Base-by-base conservation (phyloP, 2,888 invertebrate species). In the Eupithecia exiguata region DNA sequence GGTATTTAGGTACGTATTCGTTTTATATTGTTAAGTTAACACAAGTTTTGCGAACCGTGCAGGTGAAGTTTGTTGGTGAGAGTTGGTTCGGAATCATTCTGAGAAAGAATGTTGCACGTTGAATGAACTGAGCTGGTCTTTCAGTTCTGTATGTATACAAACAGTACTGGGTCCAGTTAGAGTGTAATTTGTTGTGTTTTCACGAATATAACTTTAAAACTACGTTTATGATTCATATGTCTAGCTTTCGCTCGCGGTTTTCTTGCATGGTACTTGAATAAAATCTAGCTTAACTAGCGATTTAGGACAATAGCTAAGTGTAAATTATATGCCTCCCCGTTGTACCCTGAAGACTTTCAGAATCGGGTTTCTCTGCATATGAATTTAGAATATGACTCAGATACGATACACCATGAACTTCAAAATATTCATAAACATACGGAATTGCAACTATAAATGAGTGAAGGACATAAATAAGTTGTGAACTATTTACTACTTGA, bases 1-100 rank as follows among this genome's bases (percentile, higher is more conserved):
- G 80, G 83, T 76, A 77, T 84, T 86, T 84, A 84, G 74, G 77
- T 80, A 78, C 77, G 77, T 83, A 74, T 75, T 79, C 81, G 80
- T 82, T 83, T 81, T 83, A 81, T 83, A 85, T 85, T 85, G 84
- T 85, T 82, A 79, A 79, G 58, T 80, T 76, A 75, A 71, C 77
- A 69, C 78, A 74, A 75, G 79, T 79, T 79, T 76, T 74, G 72
- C 40, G 70, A 70, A 71, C 75, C 68, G 70, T 71, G 69, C 53
- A 66, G 68, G 76, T 77, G 74, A 73, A 77, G 75, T 76, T 74
- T 53, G 71, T 71, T 70, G 67, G 75, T 49, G 53, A 61, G 58
- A 21, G 43, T 66, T 69, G 21, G 62, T 74, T 71, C 16, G 25
- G 40, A 38, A 66, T 74, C 74, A 70, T 75, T 74, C 74, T 36